Conservation (phyloP, 2,797 vertebrate genomes). For the Oreochromis mossambicus region DNA sequence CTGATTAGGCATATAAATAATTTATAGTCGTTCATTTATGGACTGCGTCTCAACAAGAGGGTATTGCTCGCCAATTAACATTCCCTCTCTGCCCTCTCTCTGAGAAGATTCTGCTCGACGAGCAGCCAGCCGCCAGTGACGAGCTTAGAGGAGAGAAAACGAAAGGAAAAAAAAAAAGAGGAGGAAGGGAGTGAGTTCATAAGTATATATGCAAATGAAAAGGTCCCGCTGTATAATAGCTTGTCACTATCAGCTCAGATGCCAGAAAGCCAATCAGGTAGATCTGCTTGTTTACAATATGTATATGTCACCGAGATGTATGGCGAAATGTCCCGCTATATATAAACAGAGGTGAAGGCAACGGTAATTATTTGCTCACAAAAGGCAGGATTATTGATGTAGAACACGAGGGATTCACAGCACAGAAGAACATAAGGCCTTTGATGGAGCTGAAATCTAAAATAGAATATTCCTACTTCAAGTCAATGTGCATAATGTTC, state of each 20-base stretch:
- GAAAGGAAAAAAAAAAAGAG: not conserved
- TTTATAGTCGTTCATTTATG: constrained; percentile 68
- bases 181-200: constrained; percentile 53
- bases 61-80: constrained; percentile 76
- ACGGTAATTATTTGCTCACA: constrained; percentile 7
- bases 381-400: constrained; percentile 21
- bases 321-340: not conserved
- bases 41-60: constrained; percentile 56
- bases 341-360: not conserved
- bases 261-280: constrained; percentile 48
- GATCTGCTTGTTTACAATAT: constrained; percentile 12
- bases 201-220: constrained; percentile 75
- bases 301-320: not conserved
- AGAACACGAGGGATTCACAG: constrained; percentile 10
- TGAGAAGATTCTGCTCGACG: constrained; percentile 54
- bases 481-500: constrained; percentile 17
- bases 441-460: constrained; percentile 34
- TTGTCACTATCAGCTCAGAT: constrained; percentile 65
- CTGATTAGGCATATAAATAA: constrained; percentile 75
- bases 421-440: not conserved
- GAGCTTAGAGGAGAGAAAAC: constrained; percentile 31
- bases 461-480: constrained; percentile 15
- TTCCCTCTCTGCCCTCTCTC: constrained; percentile 69
- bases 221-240: constrained; percentile 47
- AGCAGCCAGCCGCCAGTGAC: constrained; percentile 47